Evolutionary conservation across 2,797 vertebrate species (phyloP), one percentile per base, ranked within the genome.

Genomic region (Scolopax rusticola): DNA sequence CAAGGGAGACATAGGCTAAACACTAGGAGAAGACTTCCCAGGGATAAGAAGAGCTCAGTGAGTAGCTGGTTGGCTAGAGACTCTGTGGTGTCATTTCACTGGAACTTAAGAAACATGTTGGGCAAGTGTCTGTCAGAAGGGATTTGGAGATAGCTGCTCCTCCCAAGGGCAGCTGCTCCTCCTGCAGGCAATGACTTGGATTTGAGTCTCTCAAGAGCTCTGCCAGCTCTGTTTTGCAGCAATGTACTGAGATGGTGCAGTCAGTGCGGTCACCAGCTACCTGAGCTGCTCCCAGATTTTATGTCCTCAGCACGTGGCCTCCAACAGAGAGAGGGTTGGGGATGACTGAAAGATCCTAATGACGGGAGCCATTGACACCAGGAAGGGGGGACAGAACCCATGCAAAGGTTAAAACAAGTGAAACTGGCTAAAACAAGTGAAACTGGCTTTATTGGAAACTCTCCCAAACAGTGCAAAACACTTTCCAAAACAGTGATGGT

Each of bases 1-100:
- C 81, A 82, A 76, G 89, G 84, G 82, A 89, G 23, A 79, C 57
- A 68, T 1, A 93, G 16, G 53, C 40, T 84, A 75, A 75, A 87
- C 36, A n/a, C 32, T 17, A 40, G 28, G 57, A 60, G 48, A 81
- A 81, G 84, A 9, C 21, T 68, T 87, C 25, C 41, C 36, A 48
- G 3, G 10, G 32, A 53, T 84, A 60, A 67, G 40, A 80, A 74
- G 40, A 81, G 53, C 45, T 68, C 48, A 84, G 7, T 0, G 11
- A 75, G 23, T 36, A 84, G 47, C 14, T n/a, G 16, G 69, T 84
- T 82, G 38, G 11, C 19, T 68, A 8, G 11, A 63, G 21, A 75
- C 12, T 8, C 41, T 64, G 60, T 2, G 3, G 8, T 71, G 30
- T 78, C 32, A 15, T 28, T 36, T 89, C 21, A 2, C 32, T 43